Conservation (phyloP, 2,113 vertebrate genomes). For the Pterocles gutturalis region DNA sequence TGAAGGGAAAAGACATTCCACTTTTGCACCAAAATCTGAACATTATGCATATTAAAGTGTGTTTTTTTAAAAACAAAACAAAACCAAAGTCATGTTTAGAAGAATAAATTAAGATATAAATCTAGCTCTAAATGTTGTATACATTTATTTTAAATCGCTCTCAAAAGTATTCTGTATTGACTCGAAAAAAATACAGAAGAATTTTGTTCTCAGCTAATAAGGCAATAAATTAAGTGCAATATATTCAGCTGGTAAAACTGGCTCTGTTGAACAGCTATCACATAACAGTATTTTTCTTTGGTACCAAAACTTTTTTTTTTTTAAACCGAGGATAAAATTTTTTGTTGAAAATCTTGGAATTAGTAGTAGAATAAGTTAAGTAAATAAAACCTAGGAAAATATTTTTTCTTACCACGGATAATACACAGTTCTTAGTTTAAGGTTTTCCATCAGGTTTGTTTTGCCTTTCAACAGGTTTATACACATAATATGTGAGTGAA, state of each 20-base stretch:
- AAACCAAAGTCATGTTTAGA: neutral
- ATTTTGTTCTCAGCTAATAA: conserved; percentile 68
- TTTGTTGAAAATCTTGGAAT: conserved; percentile 38
- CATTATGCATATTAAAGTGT: neutral
- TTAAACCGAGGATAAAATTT: neutral
- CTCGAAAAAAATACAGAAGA: conserved; percentile 53
- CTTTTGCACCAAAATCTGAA: neutral
- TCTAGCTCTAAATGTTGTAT: neutral
- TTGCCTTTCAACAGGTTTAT: conserved; percentile 20
- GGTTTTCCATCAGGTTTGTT: conserved; percentile 33
- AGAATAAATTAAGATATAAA: conserved; percentile 49
- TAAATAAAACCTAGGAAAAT: conserved; percentile 27
- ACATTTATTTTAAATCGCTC: conserved; percentile 18
- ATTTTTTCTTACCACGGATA: conserved; percentile 13
- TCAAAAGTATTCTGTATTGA: conserved; percentile 28
- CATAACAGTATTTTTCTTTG: conserved; percentile 47
- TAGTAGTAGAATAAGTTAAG: neutral
- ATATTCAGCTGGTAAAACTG: conserved; percentile 35
- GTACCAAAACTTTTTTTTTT: neutral
- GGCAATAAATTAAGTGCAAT: conserved; percentile 66
- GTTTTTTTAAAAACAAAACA: neutral
- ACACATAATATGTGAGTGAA: neutral
- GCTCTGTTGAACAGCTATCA: conserved; percentile 6
- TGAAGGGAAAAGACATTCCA: conserved; percentile 29
- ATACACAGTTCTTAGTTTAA: neutral